phyloP scores from a whole-genome alignment of 2,888 invertebrate genomes.

The Acanthosepion esculentum region DNA sequence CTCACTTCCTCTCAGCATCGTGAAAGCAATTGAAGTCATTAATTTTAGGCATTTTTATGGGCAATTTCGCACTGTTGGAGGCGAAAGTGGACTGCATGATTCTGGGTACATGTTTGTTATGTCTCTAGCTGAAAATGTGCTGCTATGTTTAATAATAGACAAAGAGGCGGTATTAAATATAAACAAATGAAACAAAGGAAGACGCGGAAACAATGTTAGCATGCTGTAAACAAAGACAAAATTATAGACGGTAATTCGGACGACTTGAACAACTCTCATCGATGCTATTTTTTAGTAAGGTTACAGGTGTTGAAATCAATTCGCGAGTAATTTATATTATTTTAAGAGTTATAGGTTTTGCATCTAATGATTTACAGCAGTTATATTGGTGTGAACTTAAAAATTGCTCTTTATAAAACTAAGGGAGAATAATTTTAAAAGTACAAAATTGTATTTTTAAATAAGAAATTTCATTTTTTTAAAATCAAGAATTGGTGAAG shows the following conservation, averaged over 20 bases:
- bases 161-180: background rate
- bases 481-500: no score
- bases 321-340: no score
- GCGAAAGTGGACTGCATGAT: background rate
- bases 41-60: background rate
- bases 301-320: background rate
- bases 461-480: no score
- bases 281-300: background rate
- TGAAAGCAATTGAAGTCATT: background rate
- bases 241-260: background rate
- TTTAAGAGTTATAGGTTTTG: no score
- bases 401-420: no score
- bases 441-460: no score
- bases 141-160: slow-evolving; percentile 20
- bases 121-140: background rate
- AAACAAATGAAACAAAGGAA: background rate
- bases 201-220: no score
- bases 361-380: no score
- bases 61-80: background rate
- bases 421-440: no score
- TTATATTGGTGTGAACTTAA: no score
- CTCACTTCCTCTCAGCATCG: slow-evolving; percentile 33
- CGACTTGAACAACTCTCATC: background rate
- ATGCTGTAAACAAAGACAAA: background rate
- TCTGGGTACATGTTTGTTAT: background rate